Evolutionary conservation across 2,797 vertebrate species (phyloP), one percentile per base, ranked within the genome.

Genomic region (Cirrhinus molitorella): DNA sequence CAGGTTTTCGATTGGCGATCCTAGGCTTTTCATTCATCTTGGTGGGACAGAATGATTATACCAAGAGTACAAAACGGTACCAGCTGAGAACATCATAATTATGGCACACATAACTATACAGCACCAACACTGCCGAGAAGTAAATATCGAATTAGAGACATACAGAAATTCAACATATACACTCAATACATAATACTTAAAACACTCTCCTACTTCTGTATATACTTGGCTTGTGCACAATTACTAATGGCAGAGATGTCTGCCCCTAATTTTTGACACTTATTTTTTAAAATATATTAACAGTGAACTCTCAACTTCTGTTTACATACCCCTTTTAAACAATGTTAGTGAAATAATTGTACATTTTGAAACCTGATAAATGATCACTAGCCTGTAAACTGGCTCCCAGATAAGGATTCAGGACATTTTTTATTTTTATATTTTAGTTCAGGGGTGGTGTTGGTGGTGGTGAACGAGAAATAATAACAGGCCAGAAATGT

Each of bases 101-200:
- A 89, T 89, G 87, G 78, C 85, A 86, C 86, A 88, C 81, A 81
- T 71, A 59, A 76, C 70, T 91, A 89, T 88, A 86, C 87, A 85
- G 85, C 80, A 91, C 86, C 86, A 85, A 84, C 79, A 83, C 82
- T 76, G 82, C 72, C 57, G 61, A 73, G 79, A 79, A 63, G 88
- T 85, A 92, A 89, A 86, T 82, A 88, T 91, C 81, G 89, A 91
- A 90, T 88, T 92, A 76, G 81, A 92, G 91, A 93, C 90, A 59
- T 73, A 79, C 70, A 73, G 65, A 91, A 87, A 77, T 75, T 92
- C 89, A 85, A 83, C 85, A 89, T 88, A 92, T 81, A 88, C 66
- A 90, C 86, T 88, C 88, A 80, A 57, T 88, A 88, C 84, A 80
- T 91, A 86, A 86, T 91, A 85, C 85, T 79, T 88, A 55, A 79